Percentiles rank a stretch among this genome's conserved stretches.
Conservation (phyloP, 2,797 vertebrate species). For the Epinephelus malabaricus region DNA sequence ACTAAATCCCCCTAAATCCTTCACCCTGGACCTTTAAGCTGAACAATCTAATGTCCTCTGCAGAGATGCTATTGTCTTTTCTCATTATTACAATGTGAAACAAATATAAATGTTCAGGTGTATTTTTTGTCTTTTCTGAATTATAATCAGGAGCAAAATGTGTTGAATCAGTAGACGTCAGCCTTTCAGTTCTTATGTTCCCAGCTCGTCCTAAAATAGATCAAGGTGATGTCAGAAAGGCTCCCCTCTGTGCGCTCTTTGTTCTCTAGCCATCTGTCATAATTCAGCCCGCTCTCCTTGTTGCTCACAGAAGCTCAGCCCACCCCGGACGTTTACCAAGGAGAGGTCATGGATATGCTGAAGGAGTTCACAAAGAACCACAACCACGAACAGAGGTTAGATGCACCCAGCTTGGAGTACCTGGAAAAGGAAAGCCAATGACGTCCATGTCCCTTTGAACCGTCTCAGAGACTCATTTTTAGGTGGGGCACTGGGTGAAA, state of each 20-base stretch:
- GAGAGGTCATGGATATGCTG: conserved; percentile 93
- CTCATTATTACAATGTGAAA: background rate
- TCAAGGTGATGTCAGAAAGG: conserved; percentile 53
- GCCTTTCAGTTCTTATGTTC: conserved; percentile 35
- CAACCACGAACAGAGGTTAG: conserved; percentile 92
- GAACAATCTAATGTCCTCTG: background rate
- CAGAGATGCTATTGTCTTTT: background rate
- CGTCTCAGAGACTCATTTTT: conserved; percentile 48
- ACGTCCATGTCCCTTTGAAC: conserved; percentile 9
- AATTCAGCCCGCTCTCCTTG: conserved; percentile 6
- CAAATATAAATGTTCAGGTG: background rate
- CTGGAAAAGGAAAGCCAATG: conserved; percentile 83
- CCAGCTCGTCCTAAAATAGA: conserved; percentile 70
- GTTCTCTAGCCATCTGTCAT: conserved; percentile 38
- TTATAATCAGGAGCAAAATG: background rate
- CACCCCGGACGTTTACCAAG: conserved; percentile 89
- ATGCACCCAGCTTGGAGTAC: conserved; percentile 94
- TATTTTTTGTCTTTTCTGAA: background rate
- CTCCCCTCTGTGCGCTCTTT: conserved; percentile 58
- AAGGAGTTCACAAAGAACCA: conserved; percentile 94
- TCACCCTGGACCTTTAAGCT: too few relatives aligned
- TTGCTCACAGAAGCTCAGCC: conserved; percentile 88
- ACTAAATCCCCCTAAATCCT: too few relatives aligned
- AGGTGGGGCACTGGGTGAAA: background rate
- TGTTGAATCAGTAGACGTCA: background rate